phyloP scores from a whole-genome alignment of 2,113 vertebrate species.

The Salvelinus alpinus region DNA sequence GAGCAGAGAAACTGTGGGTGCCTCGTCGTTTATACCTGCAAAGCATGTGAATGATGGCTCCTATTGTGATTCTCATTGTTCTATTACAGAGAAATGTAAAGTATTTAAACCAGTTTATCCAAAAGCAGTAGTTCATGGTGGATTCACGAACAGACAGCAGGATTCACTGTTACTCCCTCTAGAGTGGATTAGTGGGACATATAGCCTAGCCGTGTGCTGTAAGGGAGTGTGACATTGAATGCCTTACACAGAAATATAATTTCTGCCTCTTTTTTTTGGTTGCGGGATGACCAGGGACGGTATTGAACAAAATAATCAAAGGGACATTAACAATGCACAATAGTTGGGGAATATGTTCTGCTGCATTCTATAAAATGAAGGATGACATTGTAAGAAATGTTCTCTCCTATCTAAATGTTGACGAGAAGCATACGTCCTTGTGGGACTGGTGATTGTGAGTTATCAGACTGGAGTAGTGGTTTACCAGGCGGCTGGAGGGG shows the following conservation, averaged over 20 bases:
- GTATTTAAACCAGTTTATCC: not conserved
- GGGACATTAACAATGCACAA: too few relatives aligned
- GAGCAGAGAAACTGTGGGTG: constrained; percentile 33
- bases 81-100: not conserved
- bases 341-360: too few relatives aligned
- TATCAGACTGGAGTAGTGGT: too few relatives aligned
- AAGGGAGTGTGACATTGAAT: constrained; percentile 53
- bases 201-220: constrained; percentile 36
- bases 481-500: too few relatives aligned
- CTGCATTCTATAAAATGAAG: too few relatives aligned
- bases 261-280: constrained; percentile 43
- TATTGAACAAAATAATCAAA: too few relatives aligned
- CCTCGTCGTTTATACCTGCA: not conserved
- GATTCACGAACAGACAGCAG: not conserved
- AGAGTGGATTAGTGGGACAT: constrained; percentile 20
- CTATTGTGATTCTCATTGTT: too few relatives aligned
- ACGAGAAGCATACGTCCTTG: too few relatives aligned
- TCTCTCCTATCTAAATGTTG: too few relatives aligned
- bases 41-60: not conserved
- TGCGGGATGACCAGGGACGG: constrained; percentile 42
- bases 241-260: constrained; percentile 52
- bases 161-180: not conserved
- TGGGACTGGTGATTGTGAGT: too few relatives aligned
- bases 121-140: not conserved
- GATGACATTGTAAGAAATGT: too few relatives aligned